Percentiles rank a stretch among this genome's conserved stretches.
phyloP scores from a whole-genome alignment of 2,888 invertebrate genomes.

The Sinotaia quadrata region DNA sequence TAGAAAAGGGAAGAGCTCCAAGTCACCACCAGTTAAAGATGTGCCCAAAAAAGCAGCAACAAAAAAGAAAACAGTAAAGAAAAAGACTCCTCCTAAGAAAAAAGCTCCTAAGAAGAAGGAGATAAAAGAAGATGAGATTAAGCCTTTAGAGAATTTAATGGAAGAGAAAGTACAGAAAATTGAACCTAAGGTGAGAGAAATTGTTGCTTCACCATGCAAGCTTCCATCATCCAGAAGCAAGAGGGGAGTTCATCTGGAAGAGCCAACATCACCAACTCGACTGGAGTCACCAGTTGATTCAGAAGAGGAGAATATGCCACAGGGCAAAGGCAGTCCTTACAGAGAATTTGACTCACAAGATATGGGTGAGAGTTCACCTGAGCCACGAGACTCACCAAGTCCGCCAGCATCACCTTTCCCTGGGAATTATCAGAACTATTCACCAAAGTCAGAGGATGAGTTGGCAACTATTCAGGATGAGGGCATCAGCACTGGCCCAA shows the following conservation, averaged over 20 bases:
- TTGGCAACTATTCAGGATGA: conserved; percentile 28
- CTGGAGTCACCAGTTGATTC: conserved; percentile 28
- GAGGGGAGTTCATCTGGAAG: conserved; percentile 1
- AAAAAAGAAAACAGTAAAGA: conserved; percentile 10
- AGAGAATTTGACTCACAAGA: conserved; percentile 49
- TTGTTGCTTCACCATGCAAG: not conserved
- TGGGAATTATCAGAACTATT: not conserved
- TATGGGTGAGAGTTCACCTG: conserved; percentile 37
- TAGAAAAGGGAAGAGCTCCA: conserved; percentile 15
- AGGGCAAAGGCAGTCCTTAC: conserved; percentile 39
- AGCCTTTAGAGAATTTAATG: not conserved
- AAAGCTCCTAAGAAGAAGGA: conserved; percentile 25
- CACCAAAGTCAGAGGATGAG: conserved; percentile 18
- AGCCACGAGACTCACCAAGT: conserved; percentile 20
- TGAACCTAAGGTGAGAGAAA: conserved; percentile 6
- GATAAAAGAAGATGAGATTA: conserved; percentile 9
- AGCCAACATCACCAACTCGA: conserved; percentile 12
- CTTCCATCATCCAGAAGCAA: conserved; percentile 13
- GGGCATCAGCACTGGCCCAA: conserved; percentile 26
- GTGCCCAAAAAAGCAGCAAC: conserved; percentile 17
- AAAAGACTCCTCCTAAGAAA: conserved; percentile 1
- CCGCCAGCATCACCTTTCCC: conserved; percentile 23
- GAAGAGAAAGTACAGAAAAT: conserved; percentile 3
- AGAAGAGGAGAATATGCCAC: conserved; percentile 38
- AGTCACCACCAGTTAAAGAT: conserved; percentile 17